Evolutionary conservation across 35 echinoderm and acorn worm species (phyloP).

Genomic region (Anneissia japonica): DNA sequence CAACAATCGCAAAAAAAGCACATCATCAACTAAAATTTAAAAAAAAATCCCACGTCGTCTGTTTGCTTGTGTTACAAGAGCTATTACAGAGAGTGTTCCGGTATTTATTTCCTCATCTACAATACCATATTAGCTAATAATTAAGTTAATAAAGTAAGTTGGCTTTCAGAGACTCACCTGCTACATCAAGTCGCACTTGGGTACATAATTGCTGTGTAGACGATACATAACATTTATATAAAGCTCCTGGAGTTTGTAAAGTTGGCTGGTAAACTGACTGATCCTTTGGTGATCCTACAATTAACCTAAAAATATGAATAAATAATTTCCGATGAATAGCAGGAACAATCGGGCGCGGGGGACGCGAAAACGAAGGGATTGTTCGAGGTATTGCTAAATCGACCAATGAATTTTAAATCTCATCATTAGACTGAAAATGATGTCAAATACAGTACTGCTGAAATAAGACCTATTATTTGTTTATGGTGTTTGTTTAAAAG

Average conservation of each 20-base stretch:
- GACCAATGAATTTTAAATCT: too few relatives aligned
- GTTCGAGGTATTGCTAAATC: too few relatives aligned
- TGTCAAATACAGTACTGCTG: too few relatives aligned
- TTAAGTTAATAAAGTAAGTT: not conserved
- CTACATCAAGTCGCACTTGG: constrained; percentile 67
- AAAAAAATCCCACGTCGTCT: not conserved
- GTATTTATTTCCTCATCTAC: not conserved
- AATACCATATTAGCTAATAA: not conserved
- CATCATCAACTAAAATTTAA: not conserved
- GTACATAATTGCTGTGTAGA: constrained; percentile 7
- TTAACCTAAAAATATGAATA: constrained; percentile 47
- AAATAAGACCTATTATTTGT: too few relatives aligned
- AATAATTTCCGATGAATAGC: too few relatives aligned
- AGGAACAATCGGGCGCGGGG: too few relatives aligned
- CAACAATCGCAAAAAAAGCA: not conserved
- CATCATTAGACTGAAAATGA: too few relatives aligned
- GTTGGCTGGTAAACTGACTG: constrained; percentile 43
- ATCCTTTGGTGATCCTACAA: constrained; percentile 70
- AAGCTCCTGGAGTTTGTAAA: constrained; percentile 50
- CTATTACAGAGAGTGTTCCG: not conserved
- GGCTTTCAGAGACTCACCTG: constrained; percentile 37
- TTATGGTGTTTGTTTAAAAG: too few relatives aligned
- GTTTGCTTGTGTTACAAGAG: not conserved
- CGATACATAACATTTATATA: constrained; percentile 57
- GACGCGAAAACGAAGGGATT: too few relatives aligned